Conservation (phyloP, 2,888 invertebrate genomes). For the Sturmia bella region DNA sequence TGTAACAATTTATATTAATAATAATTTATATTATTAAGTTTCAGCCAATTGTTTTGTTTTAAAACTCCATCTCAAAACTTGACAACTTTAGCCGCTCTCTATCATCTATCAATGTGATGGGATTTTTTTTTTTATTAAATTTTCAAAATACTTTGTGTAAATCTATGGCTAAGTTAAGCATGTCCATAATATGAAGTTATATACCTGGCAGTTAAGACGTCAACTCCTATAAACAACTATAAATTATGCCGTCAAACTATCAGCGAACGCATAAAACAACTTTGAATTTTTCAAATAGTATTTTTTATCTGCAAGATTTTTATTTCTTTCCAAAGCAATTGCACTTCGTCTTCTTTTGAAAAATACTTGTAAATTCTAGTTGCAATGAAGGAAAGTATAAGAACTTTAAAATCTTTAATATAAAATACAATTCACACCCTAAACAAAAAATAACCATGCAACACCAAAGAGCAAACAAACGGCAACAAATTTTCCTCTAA, state of each 20-base stretch:
- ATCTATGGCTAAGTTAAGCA: conserved; percentile 25
- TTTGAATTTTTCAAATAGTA: conserved; percentile 35
- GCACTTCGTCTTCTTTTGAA: conserved; percentile 23
- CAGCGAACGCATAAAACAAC: conserved; percentile 69
- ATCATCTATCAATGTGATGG: too few species aligned
- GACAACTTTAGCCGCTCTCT: too few species aligned
- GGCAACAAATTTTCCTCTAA: conserved; percentile 2
- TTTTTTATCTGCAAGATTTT: neutral
- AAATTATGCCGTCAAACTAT: conserved; percentile 70
- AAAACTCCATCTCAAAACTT: too few species aligned
- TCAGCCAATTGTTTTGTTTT: too few species aligned
- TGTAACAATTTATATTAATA: too few species aligned
- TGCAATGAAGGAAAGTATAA: neutral
- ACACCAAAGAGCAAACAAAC: neutral
- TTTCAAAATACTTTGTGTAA: too few species aligned
- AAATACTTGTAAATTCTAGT: conserved; percentile 14
- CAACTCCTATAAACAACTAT: conserved; percentile 70
- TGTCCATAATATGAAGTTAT: conserved; percentile 55
- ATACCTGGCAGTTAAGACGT: conserved; percentile 69
- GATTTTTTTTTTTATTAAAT: too few species aligned
- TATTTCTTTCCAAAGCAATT: conserved; percentile 3
- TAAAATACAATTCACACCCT: conserved; percentile 68
- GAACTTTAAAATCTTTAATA: conserved; percentile 53
- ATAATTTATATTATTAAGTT: too few species aligned
- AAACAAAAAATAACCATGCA: conserved; percentile 51